phyloP scores from a whole-genome alignment of 2,797 vertebrate species.

The Poeciliopsis turneri region DNA sequence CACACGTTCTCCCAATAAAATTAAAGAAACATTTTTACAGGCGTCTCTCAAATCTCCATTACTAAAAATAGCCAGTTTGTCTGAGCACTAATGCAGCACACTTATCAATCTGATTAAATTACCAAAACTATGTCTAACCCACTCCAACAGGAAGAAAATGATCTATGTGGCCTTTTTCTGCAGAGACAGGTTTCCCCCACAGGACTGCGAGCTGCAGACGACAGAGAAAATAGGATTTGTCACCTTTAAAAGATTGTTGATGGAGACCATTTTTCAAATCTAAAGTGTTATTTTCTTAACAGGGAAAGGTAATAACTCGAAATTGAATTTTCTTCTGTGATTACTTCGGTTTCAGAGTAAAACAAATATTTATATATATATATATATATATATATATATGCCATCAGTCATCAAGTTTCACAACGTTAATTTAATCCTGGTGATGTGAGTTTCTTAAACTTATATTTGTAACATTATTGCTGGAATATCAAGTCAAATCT shows the following conservation, averaged over 20 bases:
- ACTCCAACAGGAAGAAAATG: neutral
- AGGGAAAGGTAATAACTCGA: constrained; percentile 28
- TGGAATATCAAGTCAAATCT: neutral
- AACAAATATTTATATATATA: neutral
- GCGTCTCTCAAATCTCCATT: neutral
- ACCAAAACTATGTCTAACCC: neutral
- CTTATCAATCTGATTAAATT: constrained; percentile 3
- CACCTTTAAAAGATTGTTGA: constrained; percentile 33
- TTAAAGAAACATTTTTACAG: neutral
- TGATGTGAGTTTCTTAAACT: neutral
- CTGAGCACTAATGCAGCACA: neutral
- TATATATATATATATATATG: too few relatives aligned
- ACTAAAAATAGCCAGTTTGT: neutral
- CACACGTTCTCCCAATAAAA: neutral
- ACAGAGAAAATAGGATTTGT: constrained; percentile 10
- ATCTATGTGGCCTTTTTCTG: neutral
- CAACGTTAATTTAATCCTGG: neutral
- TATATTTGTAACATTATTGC: neutral
- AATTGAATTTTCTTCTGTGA: constrained; percentile 8
- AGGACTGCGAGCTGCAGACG: neutral
- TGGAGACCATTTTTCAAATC: constrained; percentile 16
- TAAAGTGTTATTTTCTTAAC: constrained; percentile 1
- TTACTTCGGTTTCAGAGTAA: constrained; percentile 23
- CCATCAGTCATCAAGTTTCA: neutral
- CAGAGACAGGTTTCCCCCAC: constrained; percentile 3